Evolutionary conservation across 2,113 vertebrate genomes (phyloP), one percentile per base, ranked within the genome.

Genomic region (Clupea harengus): DNA sequence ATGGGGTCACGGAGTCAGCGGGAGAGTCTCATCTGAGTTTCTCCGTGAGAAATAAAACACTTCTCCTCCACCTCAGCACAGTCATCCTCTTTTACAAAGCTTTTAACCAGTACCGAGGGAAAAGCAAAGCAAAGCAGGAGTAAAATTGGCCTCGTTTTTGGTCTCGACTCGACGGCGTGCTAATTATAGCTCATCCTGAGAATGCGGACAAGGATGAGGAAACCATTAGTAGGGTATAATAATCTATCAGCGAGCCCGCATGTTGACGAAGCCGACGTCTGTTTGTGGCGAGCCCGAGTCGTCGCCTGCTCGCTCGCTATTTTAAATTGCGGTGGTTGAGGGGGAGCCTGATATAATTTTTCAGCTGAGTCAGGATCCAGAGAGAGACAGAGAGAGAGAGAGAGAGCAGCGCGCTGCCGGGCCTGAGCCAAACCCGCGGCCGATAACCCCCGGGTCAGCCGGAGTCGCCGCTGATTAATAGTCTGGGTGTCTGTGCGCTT

Each of bases 11-110:
- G 45, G 80, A 83, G 28, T 32, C 25, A 28, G 45, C 15, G 52
- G 25, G 67, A 82, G 67, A 17, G 75, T 13, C 64, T 86, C 54
- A 84, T 84, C 28, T 45, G 67, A 57, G 32, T 46, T 11, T 84
- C 46, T 82, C 32, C 82, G 81, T 84, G 80, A 87, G 84, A 88
- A 84, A 84, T 81, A 49, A 28, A 44, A 10, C 28, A 64, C 44
- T 13, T 64, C 52, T 39, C 39, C 39, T 39, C 39, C 39, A 39
- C 39, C 39, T 39, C 39, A 39, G 2, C 39, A 39, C 39, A 39
- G 1, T 8, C 15, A 39, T 28, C 22, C 5, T 25, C 25, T 39
- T 10, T 83, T 39, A 20, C 25, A 44, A 57, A 45, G 64, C 7
- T 67, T 67, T 67, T 28, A 25, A 67, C 8, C 64, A 67, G n/a